Conservation (phyloP, 2,888 invertebrate genomes). For the Hyposoter dolosus region DNA sequence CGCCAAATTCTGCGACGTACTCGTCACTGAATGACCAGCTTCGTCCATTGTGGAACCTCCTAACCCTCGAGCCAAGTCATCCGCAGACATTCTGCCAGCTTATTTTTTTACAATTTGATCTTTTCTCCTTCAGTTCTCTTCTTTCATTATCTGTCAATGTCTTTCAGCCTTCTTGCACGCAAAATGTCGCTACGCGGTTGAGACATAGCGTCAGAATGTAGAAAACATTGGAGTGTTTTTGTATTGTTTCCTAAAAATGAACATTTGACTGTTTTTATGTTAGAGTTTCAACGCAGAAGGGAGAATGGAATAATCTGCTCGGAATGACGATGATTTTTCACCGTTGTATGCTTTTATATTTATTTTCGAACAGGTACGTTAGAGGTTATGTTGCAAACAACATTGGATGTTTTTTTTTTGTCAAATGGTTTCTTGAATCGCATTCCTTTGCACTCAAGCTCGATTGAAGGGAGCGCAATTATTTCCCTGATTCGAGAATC, state of each 20-base stretch:
- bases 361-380: not conserved
- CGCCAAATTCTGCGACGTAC: slow-evolving; percentile 75
- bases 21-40: slow-evolving; percentile 76
- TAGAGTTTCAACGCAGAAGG: not conserved
- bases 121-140: not conserved
- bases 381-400: not conserved
- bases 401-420: not conserved
- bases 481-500: not conserved
- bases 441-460: not conserved
- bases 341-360: not conserved
- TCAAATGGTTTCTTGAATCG: not conserved
- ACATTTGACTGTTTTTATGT: not conserved
- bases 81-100: slow-evolving; percentile 65
- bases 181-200: not conserved
- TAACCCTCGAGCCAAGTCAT: slow-evolving; percentile 66
- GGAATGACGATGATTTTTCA: not conserved
- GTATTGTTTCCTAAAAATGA: not conserved
- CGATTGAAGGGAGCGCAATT: not conserved
- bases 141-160: slow-evolving; percentile 8
- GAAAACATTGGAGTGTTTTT: slow-evolving; percentile 3
- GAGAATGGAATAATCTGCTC: not conserved
- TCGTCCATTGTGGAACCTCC: slow-evolving; percentile 73
- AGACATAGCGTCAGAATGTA: slow-evolving; percentile 17
- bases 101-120: not conserved
- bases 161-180: slow-evolving; percentile 16